These are phyloP conservation scores for Bubo blakistoni DNA, from an alignment of 2,113 vertebrate genomes.

Conservation along the genomic window DNA sequence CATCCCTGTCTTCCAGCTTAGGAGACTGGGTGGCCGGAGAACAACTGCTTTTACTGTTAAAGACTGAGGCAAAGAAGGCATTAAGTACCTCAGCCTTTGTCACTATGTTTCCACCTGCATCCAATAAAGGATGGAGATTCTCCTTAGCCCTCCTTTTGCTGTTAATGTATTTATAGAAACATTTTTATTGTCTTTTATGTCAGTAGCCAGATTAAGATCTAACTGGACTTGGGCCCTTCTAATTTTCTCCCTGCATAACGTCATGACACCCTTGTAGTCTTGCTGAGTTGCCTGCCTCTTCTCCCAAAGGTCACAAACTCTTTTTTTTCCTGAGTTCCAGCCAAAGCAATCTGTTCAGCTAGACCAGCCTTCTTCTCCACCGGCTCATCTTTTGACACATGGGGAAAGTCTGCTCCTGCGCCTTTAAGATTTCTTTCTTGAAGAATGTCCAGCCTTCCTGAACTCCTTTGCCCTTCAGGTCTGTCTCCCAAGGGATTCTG, in stretches of 20 bases:
- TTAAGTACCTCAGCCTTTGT: background rate
- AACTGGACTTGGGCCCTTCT: background rate
- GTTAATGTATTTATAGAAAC: background rate
- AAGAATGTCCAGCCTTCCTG: background rate
- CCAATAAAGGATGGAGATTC: background rate
- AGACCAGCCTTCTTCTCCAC: background rate
- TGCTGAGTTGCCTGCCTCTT: background rate
- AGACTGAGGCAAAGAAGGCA: background rate
- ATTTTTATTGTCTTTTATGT: background rate
- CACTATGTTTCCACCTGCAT: background rate
- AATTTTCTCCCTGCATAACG: background rate
- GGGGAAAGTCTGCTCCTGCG: rapidly evolving
- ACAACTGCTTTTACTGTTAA: background rate
- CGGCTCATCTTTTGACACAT: background rate
- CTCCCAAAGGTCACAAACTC: background rate
- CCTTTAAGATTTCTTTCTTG: background rate
- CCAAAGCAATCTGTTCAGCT: background rate
- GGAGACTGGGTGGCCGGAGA: background rate
- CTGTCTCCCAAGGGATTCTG: no score
- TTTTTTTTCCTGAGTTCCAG: background rate
- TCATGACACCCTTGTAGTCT: background rate
- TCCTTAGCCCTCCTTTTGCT: background rate
- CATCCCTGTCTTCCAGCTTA: background rate
- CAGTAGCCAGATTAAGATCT: background rate
- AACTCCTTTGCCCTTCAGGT: background rate